Percentiles rank a stretch among this genome's conserved stretches.
These are phyloP conservation scores for Allacma fusca DNA, from an alignment of 2,888 invertebrate genomes.

Conservation along the genomic window DNA sequence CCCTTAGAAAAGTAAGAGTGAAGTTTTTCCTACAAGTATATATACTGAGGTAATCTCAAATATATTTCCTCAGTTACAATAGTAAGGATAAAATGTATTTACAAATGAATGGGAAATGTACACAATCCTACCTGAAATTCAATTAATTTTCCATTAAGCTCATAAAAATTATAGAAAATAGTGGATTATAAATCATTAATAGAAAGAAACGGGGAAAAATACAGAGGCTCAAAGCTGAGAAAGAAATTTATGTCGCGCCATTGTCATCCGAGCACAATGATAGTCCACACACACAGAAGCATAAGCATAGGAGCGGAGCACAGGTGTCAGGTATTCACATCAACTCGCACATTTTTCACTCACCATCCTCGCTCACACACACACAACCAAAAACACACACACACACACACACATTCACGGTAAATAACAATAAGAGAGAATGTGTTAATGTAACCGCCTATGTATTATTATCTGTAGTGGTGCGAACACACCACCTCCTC, in stretches of 20 bases:
- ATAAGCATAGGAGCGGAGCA: slow-evolving; percentile 18
- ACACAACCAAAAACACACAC: not conserved
- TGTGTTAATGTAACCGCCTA: not conserved
- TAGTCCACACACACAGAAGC: not conserved
- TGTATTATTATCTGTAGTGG: not conserved
- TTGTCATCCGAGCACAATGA: slow-evolving; percentile 16
- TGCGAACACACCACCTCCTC: not conserved
- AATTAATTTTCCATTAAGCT: not conserved
- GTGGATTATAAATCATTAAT: not conserved
- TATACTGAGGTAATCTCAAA: no score
- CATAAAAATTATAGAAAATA: not conserved
- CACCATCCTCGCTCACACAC: not conserved
- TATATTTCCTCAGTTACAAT: no score
- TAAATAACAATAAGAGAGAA: not conserved
- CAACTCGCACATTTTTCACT: slow-evolving; percentile 39
- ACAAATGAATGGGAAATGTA: no score
- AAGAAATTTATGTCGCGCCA: slow-evolving; percentile 18
- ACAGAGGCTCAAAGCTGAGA: not conserved
- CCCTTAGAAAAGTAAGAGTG: no score
- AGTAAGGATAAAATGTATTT: no score
- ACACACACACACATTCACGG: no score
- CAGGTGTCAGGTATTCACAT: slow-evolving; percentile 37
- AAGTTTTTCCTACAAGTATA: no score
- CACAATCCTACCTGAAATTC: no score
- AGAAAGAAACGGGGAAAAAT: not conserved